Evolutionary conservation across 35 echinoderm and acorn worm genomes (phyloP), one percentile per base, ranked within the genome.

Genomic region (Chiridota heheva): DNA sequence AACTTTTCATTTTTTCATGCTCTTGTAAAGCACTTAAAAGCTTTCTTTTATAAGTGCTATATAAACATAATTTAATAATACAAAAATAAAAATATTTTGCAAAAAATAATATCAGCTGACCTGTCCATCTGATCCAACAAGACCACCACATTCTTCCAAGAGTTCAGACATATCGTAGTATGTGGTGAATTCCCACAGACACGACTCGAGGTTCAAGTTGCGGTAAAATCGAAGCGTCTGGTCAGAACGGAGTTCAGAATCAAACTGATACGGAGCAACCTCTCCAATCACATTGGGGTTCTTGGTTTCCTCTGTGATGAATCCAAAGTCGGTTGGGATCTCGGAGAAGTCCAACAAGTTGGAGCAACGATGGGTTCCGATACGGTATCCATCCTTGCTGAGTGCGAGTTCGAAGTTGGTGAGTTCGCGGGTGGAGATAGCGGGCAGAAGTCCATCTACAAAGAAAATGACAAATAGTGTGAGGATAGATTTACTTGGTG

Each of bases 121-220:
- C 89, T 98, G 95, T 81, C 95, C 95, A 77, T 98, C 95, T 15
- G 95, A 91, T 28, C 95, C 95, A 42, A 98, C 85, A 43, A 43
- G 24, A 58, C 95, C 95, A 83, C 95, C 95, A 30, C 95, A 98
- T 36, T 91, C 27, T 17, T 91, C 84, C 67, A 98, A 40, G 27
- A 98, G 84, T 70, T 98, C 95, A 7, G 89, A 92, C 95, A 98
- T 98, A 51, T 91, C 89, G 63, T 98, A 98, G 81, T 98, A 98
- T 28, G 84, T 82, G 13, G 65, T 89, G 81, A 98, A 98, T 44
- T 91, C 95, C 95, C 95, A 98, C 27, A 98, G 72, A 42, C 95
- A 98, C 37, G 95, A 85, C 42, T 98, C 95, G 53, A 98, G 76
- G 78, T 98, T 82, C 64, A 98, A 56, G 68, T 98, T 98, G 42